Conservation (phyloP, 2,888 invertebrate genomes). For the Hemicrepidius hirtus region DNA sequence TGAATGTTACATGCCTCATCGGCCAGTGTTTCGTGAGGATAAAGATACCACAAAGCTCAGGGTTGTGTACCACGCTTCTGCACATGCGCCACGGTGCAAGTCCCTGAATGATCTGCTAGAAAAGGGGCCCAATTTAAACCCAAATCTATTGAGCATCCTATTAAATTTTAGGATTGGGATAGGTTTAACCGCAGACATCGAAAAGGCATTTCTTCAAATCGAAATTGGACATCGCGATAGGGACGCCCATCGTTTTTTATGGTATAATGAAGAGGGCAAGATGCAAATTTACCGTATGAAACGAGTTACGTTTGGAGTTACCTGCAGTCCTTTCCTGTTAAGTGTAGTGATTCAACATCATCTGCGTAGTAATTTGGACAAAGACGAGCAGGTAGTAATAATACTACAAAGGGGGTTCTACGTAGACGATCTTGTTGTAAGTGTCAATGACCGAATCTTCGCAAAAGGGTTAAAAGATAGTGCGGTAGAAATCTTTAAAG, state of each 20-base stretch:
- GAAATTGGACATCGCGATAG: conserved; percentile 54
- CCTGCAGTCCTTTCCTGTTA: conserved; percentile 43
- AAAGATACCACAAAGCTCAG: conserved; percentile 23
- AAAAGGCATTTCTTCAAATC: conserved; percentile 63
- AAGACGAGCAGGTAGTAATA: too few species aligned
- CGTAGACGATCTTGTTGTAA: neutral
- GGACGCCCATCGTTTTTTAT: conserved; percentile 58
- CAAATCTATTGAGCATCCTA: conserved; percentile 49
- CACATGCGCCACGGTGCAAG: neutral
- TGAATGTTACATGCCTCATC: conserved; percentile 16
- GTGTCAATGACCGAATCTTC: neutral
- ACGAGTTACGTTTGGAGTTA: conserved; percentile 45
- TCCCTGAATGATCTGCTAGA: conserved; percentile 28
- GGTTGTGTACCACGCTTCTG: conserved; percentile 22
- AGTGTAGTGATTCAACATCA: neutral
- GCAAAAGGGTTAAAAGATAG: neutral
- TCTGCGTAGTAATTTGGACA: too few species aligned
- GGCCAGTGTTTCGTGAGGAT: conserved; percentile 20
- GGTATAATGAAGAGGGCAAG: conserved; percentile 46
- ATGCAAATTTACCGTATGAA: conserved; percentile 40
- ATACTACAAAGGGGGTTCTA: neutral
- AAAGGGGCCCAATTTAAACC: conserved; percentile 59
- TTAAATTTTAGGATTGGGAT: conserved; percentile 43
- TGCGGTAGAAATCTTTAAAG: neutral
- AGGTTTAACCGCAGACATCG: conserved; percentile 58